Evolutionary conservation across 2,797 vertebrate genomes (phyloP).

Genomic region (Capromys pilorides): DNA sequence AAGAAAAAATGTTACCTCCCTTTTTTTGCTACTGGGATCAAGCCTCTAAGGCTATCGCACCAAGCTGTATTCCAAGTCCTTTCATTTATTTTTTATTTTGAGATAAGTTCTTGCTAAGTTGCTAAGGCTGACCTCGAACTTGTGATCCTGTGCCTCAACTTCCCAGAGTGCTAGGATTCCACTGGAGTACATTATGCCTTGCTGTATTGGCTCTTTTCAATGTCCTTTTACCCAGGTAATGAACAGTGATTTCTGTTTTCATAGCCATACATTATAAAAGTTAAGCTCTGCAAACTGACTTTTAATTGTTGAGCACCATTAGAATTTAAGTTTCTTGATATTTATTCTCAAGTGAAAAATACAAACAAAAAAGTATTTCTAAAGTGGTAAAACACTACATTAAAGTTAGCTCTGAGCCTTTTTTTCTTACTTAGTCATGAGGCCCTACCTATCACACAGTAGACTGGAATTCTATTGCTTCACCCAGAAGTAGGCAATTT

Average conservation of each 20-base stretch:
- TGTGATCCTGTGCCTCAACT: neutral
- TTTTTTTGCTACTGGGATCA: neutral
- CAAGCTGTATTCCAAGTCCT: neutral
- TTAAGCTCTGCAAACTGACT: conserved; percentile 29
- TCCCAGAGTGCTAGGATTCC: neutral
- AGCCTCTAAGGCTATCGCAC: neutral
- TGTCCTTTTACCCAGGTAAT: neutral
- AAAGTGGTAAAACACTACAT: conserved; percentile 19
- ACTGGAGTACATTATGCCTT: neutral
- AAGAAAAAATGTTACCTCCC: neutral
- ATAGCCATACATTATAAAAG: conserved; percentile 18
- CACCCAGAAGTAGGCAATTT: conserved; percentile 25
- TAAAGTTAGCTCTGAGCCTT: conserved; percentile 1
- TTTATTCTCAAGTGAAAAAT: conserved; percentile 53
- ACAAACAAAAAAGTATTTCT: conserved; percentile 45
- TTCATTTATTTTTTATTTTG: neutral
- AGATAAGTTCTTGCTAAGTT: neutral
- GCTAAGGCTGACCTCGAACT: neutral
- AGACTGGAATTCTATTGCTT: conserved; percentile 6
- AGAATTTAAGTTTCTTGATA: conserved; percentile 51
- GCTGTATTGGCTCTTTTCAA: neutral
- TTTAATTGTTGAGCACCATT: conserved; percentile 34
- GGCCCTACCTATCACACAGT: neutral
- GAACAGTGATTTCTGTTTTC: conserved; percentile 16
- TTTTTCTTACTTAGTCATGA: conserved; percentile 20